Base-by-base conservation (phyloP, 2,888 invertebrate species). In the Agrochola circellaris region DNA sequence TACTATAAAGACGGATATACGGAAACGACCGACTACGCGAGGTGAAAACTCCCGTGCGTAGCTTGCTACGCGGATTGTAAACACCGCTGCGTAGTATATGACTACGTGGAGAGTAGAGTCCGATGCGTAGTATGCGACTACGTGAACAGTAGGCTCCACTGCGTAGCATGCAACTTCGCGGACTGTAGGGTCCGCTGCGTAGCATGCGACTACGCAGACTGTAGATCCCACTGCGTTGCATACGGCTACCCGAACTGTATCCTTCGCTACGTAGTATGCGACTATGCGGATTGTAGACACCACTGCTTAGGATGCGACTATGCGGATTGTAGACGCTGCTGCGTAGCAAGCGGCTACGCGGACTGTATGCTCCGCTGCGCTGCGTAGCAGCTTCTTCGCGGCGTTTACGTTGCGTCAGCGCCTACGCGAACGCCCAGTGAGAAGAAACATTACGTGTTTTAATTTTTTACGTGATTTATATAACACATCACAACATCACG, bases 161-260 rank as follows among this genome's bases (percentile, higher is more conserved):
- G 5, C 0, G 56, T 56, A n/a, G 56, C 1, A 56, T 56, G 13
- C 13, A 2, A 6, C 56, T n/a, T 34, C 17, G 17, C 0, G 9
- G 2, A 11, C 2, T 67, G 45, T 48, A 51, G 51, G 51, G 2
- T 15, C 23, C 0, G 0, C 8, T 51, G 7, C 2, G 48, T 20
- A 30, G 23, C 0, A 4, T n/a, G 5, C 5, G 9, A 9, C 48
- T 23, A 23, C 23, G 20, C 0, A 7, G 20, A 8, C 2, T 20
- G 2, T 1, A 5, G 17, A 30, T 17, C 1, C 20, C 9, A 0
- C 13, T 60, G 30, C 11, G n/a, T 4, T 48, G n/a, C 5, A 17
- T 69, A 2, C 2, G 6, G 1, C 23, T 51, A 54, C 11, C 0
- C 9, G 1, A 2, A 26, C 0, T 30, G 42, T 6, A n/a, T 3